A percentile compares a stretch with the other conserved stretches of the same genome.
Conservation (phyloP, 2,113 vertebrate species). For the Tachysurus vachellii region DNA sequence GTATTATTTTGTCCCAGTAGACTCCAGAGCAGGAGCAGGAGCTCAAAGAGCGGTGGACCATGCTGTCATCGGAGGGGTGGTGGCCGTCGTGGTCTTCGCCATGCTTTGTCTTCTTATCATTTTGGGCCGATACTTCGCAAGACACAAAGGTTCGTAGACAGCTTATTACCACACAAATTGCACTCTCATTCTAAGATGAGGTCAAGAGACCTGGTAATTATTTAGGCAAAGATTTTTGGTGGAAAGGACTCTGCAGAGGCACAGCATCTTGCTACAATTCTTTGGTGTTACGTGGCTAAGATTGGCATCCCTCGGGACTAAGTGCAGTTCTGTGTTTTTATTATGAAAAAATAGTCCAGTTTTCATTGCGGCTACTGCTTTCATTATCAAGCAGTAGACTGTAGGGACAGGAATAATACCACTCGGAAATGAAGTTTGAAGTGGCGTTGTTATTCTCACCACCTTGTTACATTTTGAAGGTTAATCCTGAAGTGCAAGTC, state of each 20-base stretch:
- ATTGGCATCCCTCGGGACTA: conserved; percentile 26
- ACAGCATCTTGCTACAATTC: not conserved
- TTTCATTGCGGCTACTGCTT: conserved; percentile 52
- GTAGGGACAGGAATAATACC: conserved; percentile 56
- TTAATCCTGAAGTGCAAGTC: conserved; percentile 62
- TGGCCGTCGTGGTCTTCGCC: conserved; percentile 97
- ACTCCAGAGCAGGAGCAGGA: conserved; percentile 92
- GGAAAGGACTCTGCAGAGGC: not conserved
- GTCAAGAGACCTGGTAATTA: conserved; percentile 51
- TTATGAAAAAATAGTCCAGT: conserved; percentile 43
- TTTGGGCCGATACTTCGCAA: conserved; percentile 95
- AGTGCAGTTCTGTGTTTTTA: conserved; percentile 36
- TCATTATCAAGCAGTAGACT: conserved; percentile 54
- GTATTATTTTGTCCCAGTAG: conserved; percentile 68
- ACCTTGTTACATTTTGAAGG: conserved; percentile 59
- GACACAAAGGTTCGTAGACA: conserved; percentile 92
- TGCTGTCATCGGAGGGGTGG: conserved; percentile 94
- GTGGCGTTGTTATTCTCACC: conserved; percentile 53
- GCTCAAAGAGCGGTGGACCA: conserved; percentile 91
- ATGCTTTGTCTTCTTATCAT: conserved; percentile 99
- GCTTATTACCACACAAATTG: conserved; percentile 15
- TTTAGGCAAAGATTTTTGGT: conserved; percentile 21
- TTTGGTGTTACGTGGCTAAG: conserved; percentile 31
- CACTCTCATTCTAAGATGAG: conserved; percentile 15
- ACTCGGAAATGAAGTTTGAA: conserved; percentile 58